phyloP scores from a whole-genome alignment of 2,797 vertebrate species.

The Sebastes iracundus region DNA sequence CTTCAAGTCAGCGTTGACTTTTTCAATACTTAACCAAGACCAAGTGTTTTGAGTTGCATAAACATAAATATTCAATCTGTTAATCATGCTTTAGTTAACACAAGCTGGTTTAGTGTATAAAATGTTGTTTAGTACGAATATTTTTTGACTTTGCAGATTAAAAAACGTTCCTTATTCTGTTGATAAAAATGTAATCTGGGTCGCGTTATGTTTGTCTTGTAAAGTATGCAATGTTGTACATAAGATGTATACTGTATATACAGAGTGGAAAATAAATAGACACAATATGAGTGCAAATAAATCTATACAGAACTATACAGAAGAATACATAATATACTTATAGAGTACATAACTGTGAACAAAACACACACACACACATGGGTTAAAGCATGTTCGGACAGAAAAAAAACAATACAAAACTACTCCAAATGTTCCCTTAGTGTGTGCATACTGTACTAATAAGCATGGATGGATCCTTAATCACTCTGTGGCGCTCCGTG shows the following conservation, averaged over 20 bases:
- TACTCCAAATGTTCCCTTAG: not conserved
- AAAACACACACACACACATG: not conserved
- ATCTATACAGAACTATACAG: no score
- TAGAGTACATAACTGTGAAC: not conserved
- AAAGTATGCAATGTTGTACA: not conserved
- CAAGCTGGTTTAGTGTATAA: not conserved
- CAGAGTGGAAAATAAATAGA: not conserved
- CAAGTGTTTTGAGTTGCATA: no score
- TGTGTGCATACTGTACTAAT: slow-evolving; percentile 5
- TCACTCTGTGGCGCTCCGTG: slow-evolving; percentile 29
- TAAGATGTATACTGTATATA: not conserved
- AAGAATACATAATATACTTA: no score
- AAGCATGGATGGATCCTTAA: slow-evolving; percentile 24
- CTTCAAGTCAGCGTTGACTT: not conserved
- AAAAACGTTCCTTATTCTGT: no score
- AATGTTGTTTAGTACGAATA: no score
- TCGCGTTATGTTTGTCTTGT: not conserved
- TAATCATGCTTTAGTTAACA: not conserved
- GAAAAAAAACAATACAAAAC: not conserved
- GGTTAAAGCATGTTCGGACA: not conserved
- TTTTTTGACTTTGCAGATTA: no score
- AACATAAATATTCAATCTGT: no score
- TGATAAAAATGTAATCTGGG: not conserved
- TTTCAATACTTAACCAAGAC: not conserved
- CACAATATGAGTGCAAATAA: not conserved